phyloP scores from a whole-genome alignment of 2,113 vertebrate genomes.

The Xenus cinereus region DNA sequence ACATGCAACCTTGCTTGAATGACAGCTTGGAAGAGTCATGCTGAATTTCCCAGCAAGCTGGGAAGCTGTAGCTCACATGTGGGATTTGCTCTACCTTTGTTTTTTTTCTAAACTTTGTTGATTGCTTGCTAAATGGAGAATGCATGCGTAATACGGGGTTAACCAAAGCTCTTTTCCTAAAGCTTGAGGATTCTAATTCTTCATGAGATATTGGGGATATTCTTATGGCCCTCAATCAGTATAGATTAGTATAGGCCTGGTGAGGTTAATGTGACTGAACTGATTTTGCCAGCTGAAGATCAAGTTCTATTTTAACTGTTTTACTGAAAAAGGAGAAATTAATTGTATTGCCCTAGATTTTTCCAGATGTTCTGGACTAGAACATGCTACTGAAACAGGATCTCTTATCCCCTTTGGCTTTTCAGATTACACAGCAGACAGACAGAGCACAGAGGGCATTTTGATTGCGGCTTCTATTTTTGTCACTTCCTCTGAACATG shows the following conservation, averaged over 20 bases:
- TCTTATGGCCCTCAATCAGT: neutral
- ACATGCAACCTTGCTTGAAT: neutral
- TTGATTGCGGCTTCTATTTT: slow-evolving; percentile 13
- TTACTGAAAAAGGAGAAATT: neutral
- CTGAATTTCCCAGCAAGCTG: neutral
- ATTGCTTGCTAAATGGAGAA: neutral
- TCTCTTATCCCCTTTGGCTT: neutral
- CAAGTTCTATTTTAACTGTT: neutral
- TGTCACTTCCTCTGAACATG: slow-evolving; percentile 22
- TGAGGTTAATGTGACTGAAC: slow-evolving; percentile 29
- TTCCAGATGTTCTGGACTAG: neutral
- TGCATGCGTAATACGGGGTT: neutral
- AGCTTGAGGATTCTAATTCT: neutral
- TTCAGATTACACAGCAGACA: slow-evolving; percentile 16
- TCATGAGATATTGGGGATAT: neutral
- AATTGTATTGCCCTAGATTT: neutral
- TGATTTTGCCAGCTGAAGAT: slow-evolving; percentile 4
- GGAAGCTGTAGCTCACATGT: neutral
- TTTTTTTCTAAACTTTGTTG: neutral
- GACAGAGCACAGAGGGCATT: neutral
- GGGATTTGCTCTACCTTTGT: neutral
- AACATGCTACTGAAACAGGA: slow-evolving; percentile 19
- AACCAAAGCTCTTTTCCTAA: neutral
- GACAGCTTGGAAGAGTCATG: neutral
- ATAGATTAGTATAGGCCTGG: neutral